Percentiles rank a stretch among this genome's conserved stretches.
phyloP scores from a whole-genome alignment of 2,113 vertebrate genomes.

The Oryctolagus cuniculus region mOryCun1.1 NC_091442.1:42785001-42785500 shows the following conservation, averaged over 20 bases:
- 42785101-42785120: neutral
- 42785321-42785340: no score
- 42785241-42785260: neutral
- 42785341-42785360: neutral
- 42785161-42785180: neutral
- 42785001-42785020: neutral
- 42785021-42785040: neutral
- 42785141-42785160: neutral
- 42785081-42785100: neutral
- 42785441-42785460: neutral
- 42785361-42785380: slow-evolving; percentile 5
- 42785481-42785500: neutral
- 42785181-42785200: neutral
- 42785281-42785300: no score
- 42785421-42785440: neutral
- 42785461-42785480: neutral
- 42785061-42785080: neutral
- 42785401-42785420: neutral
- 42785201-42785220: neutral
- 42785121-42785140: neutral
- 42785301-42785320: no score
- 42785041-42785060: neutral
- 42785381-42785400: neutral
- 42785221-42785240: neutral
- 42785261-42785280: neutral